A percentile compares a stretch with the other conserved stretches of the same genome.
Conservation (phyloP, 2,888 invertebrate species). For the Drosophila kambysellisi region DNA sequence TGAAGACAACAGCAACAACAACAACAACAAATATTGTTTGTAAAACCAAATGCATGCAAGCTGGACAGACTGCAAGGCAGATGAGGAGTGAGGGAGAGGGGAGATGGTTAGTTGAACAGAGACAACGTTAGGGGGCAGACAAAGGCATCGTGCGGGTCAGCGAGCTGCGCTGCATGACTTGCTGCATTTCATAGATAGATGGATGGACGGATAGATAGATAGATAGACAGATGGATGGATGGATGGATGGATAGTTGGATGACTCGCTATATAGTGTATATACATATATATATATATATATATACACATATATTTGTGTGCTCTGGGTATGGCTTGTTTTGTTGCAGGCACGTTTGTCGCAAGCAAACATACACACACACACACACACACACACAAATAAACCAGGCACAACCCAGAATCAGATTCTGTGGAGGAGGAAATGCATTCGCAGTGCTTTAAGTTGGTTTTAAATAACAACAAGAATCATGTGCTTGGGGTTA, state of each 20-base stretch:
- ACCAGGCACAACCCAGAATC: conserved; percentile 34
- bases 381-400: conserved; percentile 1
- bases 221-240: conserved; percentile 23
- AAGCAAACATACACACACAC: conserved; percentile 50
- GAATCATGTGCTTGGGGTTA: conserved; percentile 24
- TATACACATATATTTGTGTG: conserved; percentile 37
- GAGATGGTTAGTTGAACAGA: conserved; percentile 16
- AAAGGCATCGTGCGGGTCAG: conserved; percentile 78
- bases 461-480: conserved; percentile 59
- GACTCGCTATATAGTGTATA: conserved; percentile 52
- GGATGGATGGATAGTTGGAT: conserved; percentile 59
- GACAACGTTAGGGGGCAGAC: conserved; percentile 46
- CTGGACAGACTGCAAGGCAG: conserved; percentile 45
- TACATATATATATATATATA: conserved; percentile 34
- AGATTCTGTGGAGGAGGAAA: conserved; percentile 25
- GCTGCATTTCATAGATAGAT: conserved; percentile 69
- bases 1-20: conserved; percentile 53
- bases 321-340: conserved; percentile 46
- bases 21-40: conserved; percentile 70
- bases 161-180: conserved; percentile 78
- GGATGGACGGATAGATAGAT: conserved; percentile 35
- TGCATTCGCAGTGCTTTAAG: conserved; percentile 56
- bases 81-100: conserved; percentile 2
- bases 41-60: conserved; percentile 78
- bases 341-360: conserved; percentile 65